Conservation (phyloP, 2,113 vertebrate species). For the Proteles cristata region DNA sequence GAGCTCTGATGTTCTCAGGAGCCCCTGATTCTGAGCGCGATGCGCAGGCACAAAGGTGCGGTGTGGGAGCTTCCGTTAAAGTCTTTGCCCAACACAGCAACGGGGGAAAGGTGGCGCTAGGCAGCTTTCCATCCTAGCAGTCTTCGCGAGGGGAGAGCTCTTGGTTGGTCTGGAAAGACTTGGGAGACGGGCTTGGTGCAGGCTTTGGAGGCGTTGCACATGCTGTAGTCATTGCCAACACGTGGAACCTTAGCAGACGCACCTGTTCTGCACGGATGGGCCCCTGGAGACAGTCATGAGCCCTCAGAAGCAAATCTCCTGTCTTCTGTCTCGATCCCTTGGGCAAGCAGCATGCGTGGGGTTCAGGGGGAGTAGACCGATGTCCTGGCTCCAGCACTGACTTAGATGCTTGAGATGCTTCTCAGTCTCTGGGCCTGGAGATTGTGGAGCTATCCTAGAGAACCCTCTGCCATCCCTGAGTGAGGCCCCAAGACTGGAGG, state of each 20-base stretch:
- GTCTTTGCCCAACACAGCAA: background rate
- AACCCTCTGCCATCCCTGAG: background rate
- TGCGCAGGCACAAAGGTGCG: background rate
- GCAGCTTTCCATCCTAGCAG: background rate
- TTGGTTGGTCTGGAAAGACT: background rate
- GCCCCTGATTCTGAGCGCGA: background rate
- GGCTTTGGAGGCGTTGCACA: background rate
- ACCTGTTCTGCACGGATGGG: accelerated
- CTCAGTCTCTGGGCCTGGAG: background rate
- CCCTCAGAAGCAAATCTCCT: background rate
- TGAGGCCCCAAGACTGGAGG: too few species aligned
- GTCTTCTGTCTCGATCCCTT: background rate
- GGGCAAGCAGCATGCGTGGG: background rate
- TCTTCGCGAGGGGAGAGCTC: background rate
- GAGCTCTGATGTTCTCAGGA: background rate
- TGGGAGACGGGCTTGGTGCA: background rate
- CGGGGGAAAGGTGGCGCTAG: too few species aligned
- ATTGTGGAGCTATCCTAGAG: background rate
- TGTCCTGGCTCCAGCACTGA: background rate
- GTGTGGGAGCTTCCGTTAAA: background rate
- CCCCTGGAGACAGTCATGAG: background rate
- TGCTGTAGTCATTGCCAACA: background rate
- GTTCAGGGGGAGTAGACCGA: background rate
- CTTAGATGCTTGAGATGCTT: background rate
- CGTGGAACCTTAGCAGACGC: background rate